Conservation (phyloP, 1,140 invertebrate species). For the Atta cephalotes region DNA sequence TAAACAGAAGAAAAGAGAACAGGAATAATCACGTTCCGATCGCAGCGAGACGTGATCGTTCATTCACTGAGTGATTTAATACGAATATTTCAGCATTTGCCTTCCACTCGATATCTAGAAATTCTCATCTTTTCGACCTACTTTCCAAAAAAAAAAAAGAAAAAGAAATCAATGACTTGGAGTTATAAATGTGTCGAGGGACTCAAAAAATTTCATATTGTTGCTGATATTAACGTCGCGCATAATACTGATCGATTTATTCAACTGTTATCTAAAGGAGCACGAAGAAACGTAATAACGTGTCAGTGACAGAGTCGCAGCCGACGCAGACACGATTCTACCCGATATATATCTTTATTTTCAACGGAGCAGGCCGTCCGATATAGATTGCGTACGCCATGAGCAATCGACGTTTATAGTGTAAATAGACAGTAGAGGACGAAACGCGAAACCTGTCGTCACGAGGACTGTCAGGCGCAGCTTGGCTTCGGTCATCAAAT, state of each 20-base stretch:
- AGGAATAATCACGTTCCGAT: slow-evolving; percentile 59
- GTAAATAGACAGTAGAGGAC: slow-evolving; percentile 53
- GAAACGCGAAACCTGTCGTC: slow-evolving; percentile 49
- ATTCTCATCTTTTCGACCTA: slow-evolving; percentile 1
- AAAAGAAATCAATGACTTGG: background rate
- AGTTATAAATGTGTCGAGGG: background rate
- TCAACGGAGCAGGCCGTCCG: slow-evolving; percentile 14
- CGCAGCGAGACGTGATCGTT: slow-evolving; percentile 5
- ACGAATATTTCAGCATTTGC: slow-evolving; percentile 23
- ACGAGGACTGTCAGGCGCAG: slow-evolving; percentile 48
- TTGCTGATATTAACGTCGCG: slow-evolving; percentile 33
- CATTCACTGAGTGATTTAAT: slow-evolving; percentile 30
- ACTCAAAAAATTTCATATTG: background rate
- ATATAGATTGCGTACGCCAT: slow-evolving; percentile 34
- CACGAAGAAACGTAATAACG: slow-evolving; percentile 23
- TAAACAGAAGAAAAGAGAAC: slow-evolving; percentile 34
- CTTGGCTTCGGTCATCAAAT: slow-evolving; percentile 50
- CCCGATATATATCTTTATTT: slow-evolving; percentile 50
- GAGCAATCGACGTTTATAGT: slow-evolving; percentile 56
- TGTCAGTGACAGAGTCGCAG: slow-evolving; percentile 48
- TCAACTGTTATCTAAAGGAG: slow-evolving; percentile 30
- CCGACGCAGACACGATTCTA: slow-evolving; percentile 41
- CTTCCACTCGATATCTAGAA: background rate
- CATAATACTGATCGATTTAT: slow-evolving; percentile 34
- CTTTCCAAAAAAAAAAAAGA: background rate